Base-by-base conservation (phyloP, 2,113 vertebrate species). In the Sakesphorus luctuosus region DNA sequence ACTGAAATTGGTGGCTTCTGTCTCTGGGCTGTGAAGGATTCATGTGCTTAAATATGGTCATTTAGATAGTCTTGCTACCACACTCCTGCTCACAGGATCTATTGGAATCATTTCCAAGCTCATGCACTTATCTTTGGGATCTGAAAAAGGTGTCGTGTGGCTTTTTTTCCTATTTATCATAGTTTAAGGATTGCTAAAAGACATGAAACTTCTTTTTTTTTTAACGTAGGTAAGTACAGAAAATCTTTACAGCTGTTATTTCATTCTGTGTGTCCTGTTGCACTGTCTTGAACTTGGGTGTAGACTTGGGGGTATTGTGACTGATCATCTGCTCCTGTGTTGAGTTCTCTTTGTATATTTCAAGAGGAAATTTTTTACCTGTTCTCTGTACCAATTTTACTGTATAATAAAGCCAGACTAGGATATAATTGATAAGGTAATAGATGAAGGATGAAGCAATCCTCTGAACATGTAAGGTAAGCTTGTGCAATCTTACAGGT, bases 11-110 rank as follows among this genome's bases (percentile, higher is more conserved):
- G 13, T 50, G 21, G 11, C 11, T 80, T 73, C 28, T 28, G 1
- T 46, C 8, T 88, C 13, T 40, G 43, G n/a, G 25, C 10, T 87
- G 0, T 31, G 40, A 33, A 62, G 40, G 31, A 16, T 77, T 28
- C 33, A 8, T 13, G 8, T 2, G 1, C 25, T 21, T 72, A 13
- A 49, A 33, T 0, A 1, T 31, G 65, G 53, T 49, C 7, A 23
- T 43, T 50, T 36, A 59, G 19, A 7, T 20, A 0, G 1, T 44
- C 36, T 58, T 91, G 36, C 17, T 53, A 10, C 25, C 35, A 12
- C 4, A 1, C 10, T 82, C 33, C 8, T 4, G 1, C 7, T 62
- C 21, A 13, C 5, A 16, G 50, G 9, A 43, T 28, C 35, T 52
- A 5, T 21, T 84, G 62, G 17, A 55, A 75, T 79, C 47, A 47